Base-by-base conservation (phyloP, 1,140 invertebrate species). In the Rhopalosiphum maidis region DNA sequence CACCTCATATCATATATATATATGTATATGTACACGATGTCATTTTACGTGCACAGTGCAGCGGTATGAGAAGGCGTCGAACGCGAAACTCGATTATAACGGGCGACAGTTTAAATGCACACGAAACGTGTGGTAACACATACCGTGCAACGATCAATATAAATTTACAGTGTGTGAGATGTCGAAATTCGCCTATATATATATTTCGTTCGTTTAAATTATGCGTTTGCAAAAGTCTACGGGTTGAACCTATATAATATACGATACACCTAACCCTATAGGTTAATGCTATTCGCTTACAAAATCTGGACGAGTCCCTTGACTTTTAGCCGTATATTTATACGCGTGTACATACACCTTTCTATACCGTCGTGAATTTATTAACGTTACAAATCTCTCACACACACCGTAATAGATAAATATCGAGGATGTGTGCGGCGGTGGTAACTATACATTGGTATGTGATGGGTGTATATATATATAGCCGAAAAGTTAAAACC, bases 71-170 rank as follows among this genome's bases (percentile, higher is more conserved):
- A 77, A 77, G 9, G 60, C 30, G 55, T 9, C 6, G 55, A 68
- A n/a, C 11, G 60, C 30, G 15, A 68, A n/a, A 68, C 60, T 68
- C 11, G 60, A 77, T 15, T n/a, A 41, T 41, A 6, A 18, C 30
- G 23, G 15, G 60, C 5, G 60, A n/a, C 60, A n/a, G 18, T n/a
- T 77, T 77, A n/a, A 77, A 77, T 77, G 60, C 60, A 77, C 60
- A 77, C 60, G 60, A 77, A 77, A 77, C n/a, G 30, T 77, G 60
- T 77, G 30, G 60, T n/a, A 77, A 77, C n/a, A 77, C n/a, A 77
- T 18, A 21, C 60, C 60, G 18, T 18, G 15, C 30, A 15, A n/a
- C 15, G 60, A 35, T n/a, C n/a, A n/a, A 22, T n/a, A 35, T 18
- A 77, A 77, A 77, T 77, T 77, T 77, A 77, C n/a, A n/a, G 30